Percentiles rank a stretch among this genome's conserved stretches.
Evolutionary conservation across 1,140 invertebrate species (phyloP).

Genomic region (Schlechtendalia chinensis): DNA sequence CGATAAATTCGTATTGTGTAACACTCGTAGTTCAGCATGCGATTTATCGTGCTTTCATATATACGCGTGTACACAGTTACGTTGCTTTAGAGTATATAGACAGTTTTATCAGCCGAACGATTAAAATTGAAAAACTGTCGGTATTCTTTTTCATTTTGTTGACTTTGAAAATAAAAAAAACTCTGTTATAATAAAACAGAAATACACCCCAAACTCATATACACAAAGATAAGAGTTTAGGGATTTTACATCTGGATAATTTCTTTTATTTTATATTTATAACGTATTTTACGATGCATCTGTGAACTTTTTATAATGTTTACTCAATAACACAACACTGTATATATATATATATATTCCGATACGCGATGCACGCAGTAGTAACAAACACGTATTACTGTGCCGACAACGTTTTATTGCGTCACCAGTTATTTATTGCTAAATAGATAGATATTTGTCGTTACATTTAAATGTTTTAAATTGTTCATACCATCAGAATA

Average conservation of each 20-base stretch:
- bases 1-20: too few species aligned
- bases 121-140: background rate
- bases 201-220: background rate
- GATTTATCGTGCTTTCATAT: too few species aligned
- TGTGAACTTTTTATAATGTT: constrained; percentile 13
- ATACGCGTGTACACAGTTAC: too few species aligned
- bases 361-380: background rate
- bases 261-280: constrained; percentile 28
- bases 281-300: constrained; percentile 8
- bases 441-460: too few species aligned
- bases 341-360: too few species aligned
- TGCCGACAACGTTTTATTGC: too few species aligned
- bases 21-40: too few species aligned
- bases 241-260: constrained; percentile 29
- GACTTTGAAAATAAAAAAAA: background rate
- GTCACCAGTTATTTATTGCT: background rate
- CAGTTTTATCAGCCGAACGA: background rate
- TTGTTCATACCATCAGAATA: too few species aligned
- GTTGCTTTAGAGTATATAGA: too few species aligned
- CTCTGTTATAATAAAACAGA: background rate
- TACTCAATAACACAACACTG: background rate
- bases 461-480: too few species aligned
- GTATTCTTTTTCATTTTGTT: background rate
- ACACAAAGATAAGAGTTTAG: constrained; percentile 15
- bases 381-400: background rate